A percentile compares a stretch with the other conserved stretches of the same genome.
Evolutionary conservation across 1,140 invertebrate species (phyloP).

Genomic region (Sycobia sp.): DNA sequence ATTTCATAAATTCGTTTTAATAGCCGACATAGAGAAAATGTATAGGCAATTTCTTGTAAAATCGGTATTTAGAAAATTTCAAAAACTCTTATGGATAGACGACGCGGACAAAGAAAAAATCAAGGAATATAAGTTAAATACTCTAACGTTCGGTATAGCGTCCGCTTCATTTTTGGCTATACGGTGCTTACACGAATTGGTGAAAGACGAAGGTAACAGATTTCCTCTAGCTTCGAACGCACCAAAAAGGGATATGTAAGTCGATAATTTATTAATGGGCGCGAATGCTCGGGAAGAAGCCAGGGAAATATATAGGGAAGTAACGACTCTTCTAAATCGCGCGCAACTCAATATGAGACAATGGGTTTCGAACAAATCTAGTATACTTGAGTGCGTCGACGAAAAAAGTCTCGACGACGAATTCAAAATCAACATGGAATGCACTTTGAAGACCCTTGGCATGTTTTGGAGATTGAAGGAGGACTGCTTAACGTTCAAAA

Average conservation of each 20-base stretch:
- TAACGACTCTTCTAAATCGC: background rate
- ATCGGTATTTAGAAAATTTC: background rate
- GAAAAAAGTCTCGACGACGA: background rate
- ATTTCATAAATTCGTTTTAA: background rate
- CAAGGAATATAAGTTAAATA: background rate
- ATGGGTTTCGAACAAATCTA: background rate
- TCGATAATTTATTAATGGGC: slow-evolving; percentile 20
- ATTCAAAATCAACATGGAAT: background rate
- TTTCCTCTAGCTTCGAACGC: background rate
- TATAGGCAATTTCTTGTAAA: slow-evolving; percentile 13
- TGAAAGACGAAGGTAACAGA: background rate
- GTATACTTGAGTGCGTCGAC: background rate
- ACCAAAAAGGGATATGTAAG: slow-evolving; percentile 14
- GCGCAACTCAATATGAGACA: slow-evolving; percentile 9
- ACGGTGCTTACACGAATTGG: slow-evolving; percentile 9
- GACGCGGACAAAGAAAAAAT: background rate
- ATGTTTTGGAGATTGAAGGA: slow-evolving; percentile 4
- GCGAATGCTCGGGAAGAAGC: background rate
- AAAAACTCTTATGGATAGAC: slow-evolving; percentile 7
- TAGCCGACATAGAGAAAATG: slow-evolving; percentile 29
- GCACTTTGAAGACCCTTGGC: slow-evolving; percentile 14
- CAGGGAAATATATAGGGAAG: background rate
- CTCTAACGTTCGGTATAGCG: background rate
- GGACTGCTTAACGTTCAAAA: slow-evolving; percentile 4
- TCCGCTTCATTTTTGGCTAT: slow-evolving; percentile 15